Conservation (phyloP, 2,797 vertebrate genomes). For the Syndactyla subalaris region DNA sequence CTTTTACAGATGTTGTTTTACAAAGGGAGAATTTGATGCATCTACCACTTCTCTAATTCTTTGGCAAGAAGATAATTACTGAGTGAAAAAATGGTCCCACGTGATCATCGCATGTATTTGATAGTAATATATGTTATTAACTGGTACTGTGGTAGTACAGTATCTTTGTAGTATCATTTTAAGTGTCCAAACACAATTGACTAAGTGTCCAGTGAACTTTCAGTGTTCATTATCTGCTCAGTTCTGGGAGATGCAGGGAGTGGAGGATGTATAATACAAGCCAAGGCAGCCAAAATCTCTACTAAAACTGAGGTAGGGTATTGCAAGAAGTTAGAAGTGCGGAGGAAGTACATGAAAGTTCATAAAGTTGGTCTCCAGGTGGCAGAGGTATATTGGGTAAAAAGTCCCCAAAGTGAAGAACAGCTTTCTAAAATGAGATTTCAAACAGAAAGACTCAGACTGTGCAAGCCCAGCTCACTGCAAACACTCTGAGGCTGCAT, state of each 20-base stretch:
- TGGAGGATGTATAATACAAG: neutral
- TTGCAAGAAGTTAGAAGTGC: neutral
- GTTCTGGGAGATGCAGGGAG: neutral
- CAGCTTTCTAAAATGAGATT: neutral
- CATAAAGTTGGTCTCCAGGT: neutral
- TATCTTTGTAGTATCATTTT: neutral
- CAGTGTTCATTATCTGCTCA: neutral
- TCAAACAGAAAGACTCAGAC: neutral
- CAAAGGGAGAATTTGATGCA: neutral
- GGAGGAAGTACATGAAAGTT: neutral
- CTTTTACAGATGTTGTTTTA: neutral
- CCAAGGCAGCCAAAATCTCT: neutral
- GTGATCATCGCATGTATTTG: neutral
- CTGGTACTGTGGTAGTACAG: neutral
- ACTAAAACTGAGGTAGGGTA: neutral
- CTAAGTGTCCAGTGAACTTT: neutral
- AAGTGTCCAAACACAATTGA: neutral
- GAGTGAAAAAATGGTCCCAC: neutral
- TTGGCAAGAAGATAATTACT: neutral
- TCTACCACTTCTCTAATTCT: neutral
- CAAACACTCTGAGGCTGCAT: neutral
- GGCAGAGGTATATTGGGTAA: neutral
- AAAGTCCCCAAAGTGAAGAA: neutral
- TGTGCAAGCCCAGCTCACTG: neutral
- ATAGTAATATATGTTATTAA: neutral